These are phyloP conservation scores for Phalanger gymnotis DNA, from an alignment of 2,797 vertebrate genomes.

Conservation along the genomic window DNA sequence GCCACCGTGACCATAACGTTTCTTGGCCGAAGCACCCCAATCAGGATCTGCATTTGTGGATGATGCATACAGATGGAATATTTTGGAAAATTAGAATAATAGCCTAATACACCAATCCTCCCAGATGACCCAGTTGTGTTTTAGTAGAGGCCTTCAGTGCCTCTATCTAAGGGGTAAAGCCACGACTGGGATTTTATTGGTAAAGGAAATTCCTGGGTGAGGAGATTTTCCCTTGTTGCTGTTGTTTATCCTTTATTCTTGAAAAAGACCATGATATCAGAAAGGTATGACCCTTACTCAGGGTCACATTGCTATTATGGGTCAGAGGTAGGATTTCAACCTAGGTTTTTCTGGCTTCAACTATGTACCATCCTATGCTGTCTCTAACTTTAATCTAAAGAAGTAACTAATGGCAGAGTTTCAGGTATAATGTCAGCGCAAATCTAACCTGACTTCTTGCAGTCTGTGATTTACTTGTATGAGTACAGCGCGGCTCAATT, in stretches of 20 bases:
- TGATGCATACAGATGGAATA: not conserved
- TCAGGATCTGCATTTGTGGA: not conserved
- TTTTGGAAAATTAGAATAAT: not conserved
- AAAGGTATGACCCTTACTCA: not conserved
- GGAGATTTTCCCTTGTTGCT: not conserved
- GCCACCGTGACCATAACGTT: not conserved
- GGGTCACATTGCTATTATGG: not conserved
- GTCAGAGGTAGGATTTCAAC: not conserved
- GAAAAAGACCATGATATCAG: too few species aligned
- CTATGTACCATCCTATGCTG: not conserved
- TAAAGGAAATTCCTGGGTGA: not conserved
- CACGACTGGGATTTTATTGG: not conserved
- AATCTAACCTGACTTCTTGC: not conserved
- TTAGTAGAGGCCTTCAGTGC: not conserved
- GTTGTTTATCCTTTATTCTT: too few species aligned
- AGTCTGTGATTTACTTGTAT: not conserved
- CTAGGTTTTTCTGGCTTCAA: not conserved
- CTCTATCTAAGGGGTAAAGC: not conserved
- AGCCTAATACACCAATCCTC: not conserved
- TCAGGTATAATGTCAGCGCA: not conserved
- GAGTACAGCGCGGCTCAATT: not conserved
- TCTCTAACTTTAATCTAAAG: not conserved
- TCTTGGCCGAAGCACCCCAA: not conserved
- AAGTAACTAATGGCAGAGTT: not conserved
- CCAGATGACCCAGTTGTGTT: not conserved